Conservation (phyloP, 2,888 invertebrate species). For the Spilosoma lubricipeda region DNA sequence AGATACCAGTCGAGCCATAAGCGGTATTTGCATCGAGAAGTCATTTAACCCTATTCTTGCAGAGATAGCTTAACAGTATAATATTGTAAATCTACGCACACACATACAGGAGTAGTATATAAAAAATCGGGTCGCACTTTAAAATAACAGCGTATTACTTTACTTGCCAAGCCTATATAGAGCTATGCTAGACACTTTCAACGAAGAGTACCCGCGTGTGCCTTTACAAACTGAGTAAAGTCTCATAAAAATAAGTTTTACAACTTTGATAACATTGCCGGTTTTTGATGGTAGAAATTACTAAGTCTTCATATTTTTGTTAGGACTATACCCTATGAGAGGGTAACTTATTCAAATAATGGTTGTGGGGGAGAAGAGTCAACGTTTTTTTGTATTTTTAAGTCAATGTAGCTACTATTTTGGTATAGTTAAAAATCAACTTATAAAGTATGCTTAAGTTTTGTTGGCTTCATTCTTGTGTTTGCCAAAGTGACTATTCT, state of each 20-base stretch:
- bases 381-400: no score
- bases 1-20: neutral
- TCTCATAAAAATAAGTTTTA: neutral
- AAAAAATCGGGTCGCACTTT: neutral
- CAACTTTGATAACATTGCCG: neutral
- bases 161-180: neutral
- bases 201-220: neutral
- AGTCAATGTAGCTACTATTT: no score
- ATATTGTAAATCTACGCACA: neutral
- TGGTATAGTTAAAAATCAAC: neutral
- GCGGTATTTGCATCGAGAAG: constrained; percentile 8
- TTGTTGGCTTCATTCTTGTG: neutral
- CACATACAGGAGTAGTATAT: neutral
- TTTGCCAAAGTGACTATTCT: no score
- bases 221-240: neutral
- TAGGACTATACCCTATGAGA: neutral
- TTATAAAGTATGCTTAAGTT: neutral
- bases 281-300: neutral
- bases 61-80: neutral
- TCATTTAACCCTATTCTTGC: neutral
- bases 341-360: neutral
- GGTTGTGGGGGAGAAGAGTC: no score
- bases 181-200: neutral
- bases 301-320: neutral
- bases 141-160: neutral